Base-by-base conservation (phyloP, 1,140 invertebrate species). In the Armadillidium nasatum region DNA sequence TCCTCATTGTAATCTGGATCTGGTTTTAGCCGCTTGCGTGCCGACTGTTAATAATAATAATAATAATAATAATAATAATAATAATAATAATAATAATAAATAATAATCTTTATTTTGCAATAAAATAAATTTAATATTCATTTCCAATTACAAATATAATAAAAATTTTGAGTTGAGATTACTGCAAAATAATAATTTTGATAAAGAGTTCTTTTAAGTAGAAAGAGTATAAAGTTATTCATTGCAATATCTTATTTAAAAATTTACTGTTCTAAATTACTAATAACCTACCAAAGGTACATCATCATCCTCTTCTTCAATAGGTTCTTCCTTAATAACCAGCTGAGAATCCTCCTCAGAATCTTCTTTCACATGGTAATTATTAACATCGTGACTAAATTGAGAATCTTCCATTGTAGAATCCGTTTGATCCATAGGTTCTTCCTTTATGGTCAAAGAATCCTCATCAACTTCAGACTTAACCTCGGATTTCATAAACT, bases 341-440 rank as follows among this genome's bases (percentile, higher is more conserved):
- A 81, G 73, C 50, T 78, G 76, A 68, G 75, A 71, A 45, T 81
- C 80, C 44, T 81, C 78, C 76, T 81, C 79, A 11, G 74, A 75
- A 69, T 81, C 80, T 0, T 77, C 50, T 15, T 54, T 50, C n/a
- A 50, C 10, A 10, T 77, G 46, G 9, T 50, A 15, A 15, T 50
- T 50, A 15, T 50, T 10, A 10, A 50, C 46, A 15, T 10, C 9
- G 15, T 9, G 46, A n/a, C n/a, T n/a, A n/a, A n/a, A n/a, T 50
- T 50, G 46, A 15, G 15, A 50, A 15, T 50, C 46, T 50, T 50
- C 46, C 46, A 50, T 50, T 9, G 46, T 10, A 50, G 46, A 50
- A 15, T 10, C 9, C 71, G 0, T 21, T 43, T 0, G 23, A 11
- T n/a, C 72, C 50, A 46, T 54, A 71, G 19, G 67, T 44, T 50